A percentile compares a stretch with the other conserved stretches of the same genome.
phyloP scores from a whole-genome alignment of 1,140 invertebrate genomes.

The Alviniconcha marisindica region DNA sequence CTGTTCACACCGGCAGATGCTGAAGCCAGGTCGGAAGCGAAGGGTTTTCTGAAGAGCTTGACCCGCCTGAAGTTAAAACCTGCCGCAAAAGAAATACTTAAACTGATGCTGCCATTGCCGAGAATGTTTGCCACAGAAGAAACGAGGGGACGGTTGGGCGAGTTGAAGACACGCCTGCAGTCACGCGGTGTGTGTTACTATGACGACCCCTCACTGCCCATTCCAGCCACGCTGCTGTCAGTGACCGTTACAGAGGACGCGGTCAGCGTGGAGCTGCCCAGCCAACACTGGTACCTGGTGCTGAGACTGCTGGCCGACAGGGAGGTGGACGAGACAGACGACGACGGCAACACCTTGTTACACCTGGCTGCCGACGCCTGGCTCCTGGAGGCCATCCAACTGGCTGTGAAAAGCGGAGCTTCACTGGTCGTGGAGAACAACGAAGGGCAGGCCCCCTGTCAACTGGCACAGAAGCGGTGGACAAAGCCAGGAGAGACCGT shows the following conservation, averaged over 20 bases:
- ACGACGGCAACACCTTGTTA: background rate
- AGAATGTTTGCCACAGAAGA: too few species aligned
- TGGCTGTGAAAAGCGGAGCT: constrained; percentile 1
- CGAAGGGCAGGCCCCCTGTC: too few species aligned
- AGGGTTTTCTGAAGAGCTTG: background rate
- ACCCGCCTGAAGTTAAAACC: background rate
- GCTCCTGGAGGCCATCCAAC: background rate
- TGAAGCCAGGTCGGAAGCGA: background rate
- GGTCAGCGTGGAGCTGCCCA: background rate
- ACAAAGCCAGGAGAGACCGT: too few species aligned
- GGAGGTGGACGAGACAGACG: background rate
- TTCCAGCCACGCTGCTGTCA: background rate
- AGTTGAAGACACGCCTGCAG: background rate
- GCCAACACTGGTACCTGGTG: background rate
- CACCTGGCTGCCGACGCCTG: background rate
- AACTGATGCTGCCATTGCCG: background rate
- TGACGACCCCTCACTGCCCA: background rate
- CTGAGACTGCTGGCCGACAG: constrained; percentile 23
- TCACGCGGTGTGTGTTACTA: background rate
- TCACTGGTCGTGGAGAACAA: too few species aligned
- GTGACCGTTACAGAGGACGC: background rate
- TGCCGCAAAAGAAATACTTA: too few species aligned
- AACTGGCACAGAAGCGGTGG: too few species aligned
- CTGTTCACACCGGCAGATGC: background rate
- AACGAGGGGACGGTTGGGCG: background rate